Percentiles rank a stretch among this genome's conserved stretches.
phyloP scores from a whole-genome alignment of 2,113 vertebrate species.

The Thamnophis sirtalis region DNA sequence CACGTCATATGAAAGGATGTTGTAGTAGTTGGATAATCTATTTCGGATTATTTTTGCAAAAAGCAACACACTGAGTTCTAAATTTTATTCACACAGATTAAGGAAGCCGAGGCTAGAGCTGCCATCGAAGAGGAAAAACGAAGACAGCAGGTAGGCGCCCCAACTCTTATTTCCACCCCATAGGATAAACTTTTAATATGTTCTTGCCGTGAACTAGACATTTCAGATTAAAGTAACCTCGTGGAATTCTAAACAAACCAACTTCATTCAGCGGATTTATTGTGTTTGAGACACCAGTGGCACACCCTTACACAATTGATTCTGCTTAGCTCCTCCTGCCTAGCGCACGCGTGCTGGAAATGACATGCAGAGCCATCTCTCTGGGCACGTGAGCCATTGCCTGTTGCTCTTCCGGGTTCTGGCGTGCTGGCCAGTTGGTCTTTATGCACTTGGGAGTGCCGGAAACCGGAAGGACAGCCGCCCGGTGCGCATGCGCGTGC shows the following conservation, averaged over 20 bases:
- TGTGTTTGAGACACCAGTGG: background rate
- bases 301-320: background rate
- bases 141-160: slow-evolving; percentile 80
- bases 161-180: background rate
- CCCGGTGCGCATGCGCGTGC: no score
- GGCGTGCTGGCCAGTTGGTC: no score
- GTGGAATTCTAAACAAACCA: background rate
- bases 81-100: slow-evolving; percentile 72
- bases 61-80: background rate
- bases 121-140: slow-evolving; percentile 83
- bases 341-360: no score
- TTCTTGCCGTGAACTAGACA: background rate
- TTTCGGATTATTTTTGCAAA: background rate
- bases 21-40: background rate
- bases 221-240: background rate
- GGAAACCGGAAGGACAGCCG: no score
- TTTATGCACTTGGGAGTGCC: no score
- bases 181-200: background rate
- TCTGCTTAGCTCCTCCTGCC: background rate
- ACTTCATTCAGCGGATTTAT: background rate
- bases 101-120: slow-evolving; percentile 86
- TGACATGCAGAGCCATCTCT: no score
- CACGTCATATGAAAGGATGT: no score
- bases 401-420: no score
- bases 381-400: no score